Evolutionary conservation across 1,140 invertebrate genomes (phyloP).

Genomic region (Drosophila mauritiana): DNA sequence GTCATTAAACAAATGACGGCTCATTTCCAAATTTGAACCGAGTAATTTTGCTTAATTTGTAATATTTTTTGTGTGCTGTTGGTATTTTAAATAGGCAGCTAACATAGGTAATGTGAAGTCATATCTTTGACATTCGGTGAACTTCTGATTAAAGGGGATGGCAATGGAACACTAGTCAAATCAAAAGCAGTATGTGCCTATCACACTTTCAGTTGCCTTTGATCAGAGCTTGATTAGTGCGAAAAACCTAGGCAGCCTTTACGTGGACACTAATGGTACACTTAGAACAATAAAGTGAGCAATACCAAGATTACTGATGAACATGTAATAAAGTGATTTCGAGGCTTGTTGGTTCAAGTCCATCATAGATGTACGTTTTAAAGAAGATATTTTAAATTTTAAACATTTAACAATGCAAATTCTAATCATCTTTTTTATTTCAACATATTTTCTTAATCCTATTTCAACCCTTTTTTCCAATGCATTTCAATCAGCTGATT

Average conservation of each 20-base stretch:
- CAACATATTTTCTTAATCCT: too few relatives aligned
- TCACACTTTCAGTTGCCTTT: neutral
- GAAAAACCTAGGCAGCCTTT: neutral
- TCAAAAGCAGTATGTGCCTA: neutral
- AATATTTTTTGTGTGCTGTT: slow-evolving; percentile 45
- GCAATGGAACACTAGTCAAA: too few relatives aligned
- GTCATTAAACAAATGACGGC: slow-evolving; percentile 80
- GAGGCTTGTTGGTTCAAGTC: too few relatives aligned
- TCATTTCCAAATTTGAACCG: slow-evolving; percentile 67
- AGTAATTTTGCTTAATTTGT: slow-evolving; percentile 77
- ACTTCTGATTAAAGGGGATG: neutral
- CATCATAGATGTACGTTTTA: too few relatives aligned
- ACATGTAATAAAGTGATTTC: too few relatives aligned
- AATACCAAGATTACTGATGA: neutral
- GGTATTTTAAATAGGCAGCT: slow-evolving; percentile 26
- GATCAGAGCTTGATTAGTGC: neutral
- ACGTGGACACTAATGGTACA: neutral
- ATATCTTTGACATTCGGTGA: neutral
- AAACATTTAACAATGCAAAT: too few relatives aligned
- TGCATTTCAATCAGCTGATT: neutral
- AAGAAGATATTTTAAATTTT: too few relatives aligned
- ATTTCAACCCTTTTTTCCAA: too few relatives aligned
- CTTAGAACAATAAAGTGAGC: neutral
- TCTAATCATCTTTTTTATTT: too few relatives aligned
- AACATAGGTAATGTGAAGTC: neutral